A percentile compares a stretch with the other conserved stretches of the same genome.
Evolutionary conservation across 2,113 vertebrate species (phyloP).

Genomic region (Brachyhypopomus occidentalis): DNA sequence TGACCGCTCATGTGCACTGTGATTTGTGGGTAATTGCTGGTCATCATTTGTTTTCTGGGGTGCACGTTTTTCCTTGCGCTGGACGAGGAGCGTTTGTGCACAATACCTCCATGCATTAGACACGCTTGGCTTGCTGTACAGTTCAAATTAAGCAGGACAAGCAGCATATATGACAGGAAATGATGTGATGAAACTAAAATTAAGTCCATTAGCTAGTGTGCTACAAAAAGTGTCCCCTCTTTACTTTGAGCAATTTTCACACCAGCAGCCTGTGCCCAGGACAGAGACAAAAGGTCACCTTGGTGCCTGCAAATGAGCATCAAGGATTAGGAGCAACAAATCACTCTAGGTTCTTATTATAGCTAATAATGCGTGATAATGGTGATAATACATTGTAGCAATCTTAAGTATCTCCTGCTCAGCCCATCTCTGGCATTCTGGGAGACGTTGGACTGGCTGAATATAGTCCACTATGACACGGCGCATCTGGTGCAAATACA

Average conservation of each 20-base stretch:
- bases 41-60: slow-evolving; percentile 44
- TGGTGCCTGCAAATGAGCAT: slow-evolving; percentile 37
- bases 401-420: slow-evolving; percentile 35
- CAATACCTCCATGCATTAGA: slow-evolving; percentile 48
- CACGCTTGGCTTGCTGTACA: slow-evolving; percentile 53
- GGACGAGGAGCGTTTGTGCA: slow-evolving; percentile 35
- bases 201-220: slow-evolving; percentile 33
- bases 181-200: slow-evolving; percentile 42
- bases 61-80: slow-evolving; percentile 56
- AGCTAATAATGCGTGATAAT: slow-evolving; percentile 33
- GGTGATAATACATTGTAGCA: slow-evolving; percentile 11
- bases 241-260: slow-evolving; percentile 46
- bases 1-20: slow-evolving; percentile 80
- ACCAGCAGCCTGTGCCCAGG: slow-evolving; percentile 26
- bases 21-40: slow-evolving; percentile 87
- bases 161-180: slow-evolving; percentile 29
- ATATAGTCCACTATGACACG: slow-evolving; percentile 27
- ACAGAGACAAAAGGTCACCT: slow-evolving; percentile 42
- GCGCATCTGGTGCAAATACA: slow-evolving; percentile 37
- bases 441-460: slow-evolving; percentile 19
- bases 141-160: slow-evolving; percentile 33
- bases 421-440: slow-evolving; percentile 37
- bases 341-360: slow-evolving; percentile 51
- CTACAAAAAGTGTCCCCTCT: slow-evolving; percentile 37
- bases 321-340: slow-evolving; percentile 33